Evolutionary conservation across 2,888 invertebrate species (phyloP).

Genomic region (Apodemia duryi): DNA sequence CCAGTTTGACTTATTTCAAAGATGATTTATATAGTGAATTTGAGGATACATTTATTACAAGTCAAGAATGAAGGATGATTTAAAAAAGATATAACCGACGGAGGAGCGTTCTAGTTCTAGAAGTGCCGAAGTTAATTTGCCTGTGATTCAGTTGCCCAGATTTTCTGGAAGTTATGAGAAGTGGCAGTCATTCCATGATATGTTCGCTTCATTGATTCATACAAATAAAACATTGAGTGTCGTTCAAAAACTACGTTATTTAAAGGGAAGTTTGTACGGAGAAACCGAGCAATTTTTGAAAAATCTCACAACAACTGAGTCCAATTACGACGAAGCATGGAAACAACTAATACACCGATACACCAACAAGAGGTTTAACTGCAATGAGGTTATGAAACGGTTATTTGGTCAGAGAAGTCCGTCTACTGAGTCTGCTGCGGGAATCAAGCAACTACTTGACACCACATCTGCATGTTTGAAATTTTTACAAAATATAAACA

Average conservation of each 20-base stretch:
- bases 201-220: slow-evolving; percentile 27
- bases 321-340: slow-evolving; percentile 17
- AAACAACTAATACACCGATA: neutral
- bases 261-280: slow-evolving; percentile 28
- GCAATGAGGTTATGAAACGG: neutral
- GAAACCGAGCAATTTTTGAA: slow-evolving; percentile 21
- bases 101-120: no score
- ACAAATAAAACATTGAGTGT: slow-evolving; percentile 20
- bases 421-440: neutral
- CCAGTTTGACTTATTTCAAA: no score
- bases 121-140: slow-evolving; percentile 21
- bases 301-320: slow-evolving; percentile 8
- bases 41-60: no score
- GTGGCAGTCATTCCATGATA: slow-evolving; percentile 31
- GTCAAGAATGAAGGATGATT: neutral
- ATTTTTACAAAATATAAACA: neutral
- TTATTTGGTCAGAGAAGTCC: neutral
- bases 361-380: neutral
- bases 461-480: neutral
- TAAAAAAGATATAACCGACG: neutral
- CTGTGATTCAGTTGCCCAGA: slow-evolving; percentile 24
- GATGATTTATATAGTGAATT: no score
- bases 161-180: slow-evolving; percentile 30
- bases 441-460: neutral
- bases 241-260: slow-evolving; percentile 21